Base-by-base conservation (phyloP, 2,888 invertebrate genomes). In the Acanthococcus lagerstroemiae region DNA sequence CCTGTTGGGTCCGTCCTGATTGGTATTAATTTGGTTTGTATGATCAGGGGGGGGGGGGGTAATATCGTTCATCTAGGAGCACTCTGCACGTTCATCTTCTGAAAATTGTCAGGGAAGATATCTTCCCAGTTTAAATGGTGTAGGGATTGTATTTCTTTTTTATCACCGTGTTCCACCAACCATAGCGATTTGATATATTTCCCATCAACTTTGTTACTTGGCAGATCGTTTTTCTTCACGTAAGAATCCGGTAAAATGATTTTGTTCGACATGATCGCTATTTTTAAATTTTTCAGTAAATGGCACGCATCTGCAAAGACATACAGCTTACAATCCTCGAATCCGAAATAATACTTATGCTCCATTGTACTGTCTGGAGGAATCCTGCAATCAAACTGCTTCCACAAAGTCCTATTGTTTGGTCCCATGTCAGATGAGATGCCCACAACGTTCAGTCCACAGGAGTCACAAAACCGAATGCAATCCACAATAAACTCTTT, bases 41-140 rank as follows among this genome's bases (percentile, higher is more conserved):
- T n/a, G n/a, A n/a, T n/a, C n/a, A n/a, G n/a, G n/a, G n/a, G n/a
- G n/a, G n/a, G n/a, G n/a, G n/a, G n/a, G n/a, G n/a, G n/a, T n/a
- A n/a, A n/a, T n/a, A n/a, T n/a, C n/a, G n/a, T n/a, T n/a, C n/a
- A n/a, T n/a, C n/a, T n/a, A n/a, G n/a, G n/a, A n/a, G n/a, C n/a
- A n/a, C n/a, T n/a, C n/a, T n/a, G n/a, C n/a, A 57, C 44, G 9
- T 57, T 57, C 44, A 57, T 57, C 24, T 57, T 61, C 7, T 50
- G 21, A 61, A 61, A 61, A 46, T 61, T 50, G 4, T 15, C 17
- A 0, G 52, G 52, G 24, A 15, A 27, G 5, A 63, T 52, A 63
- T 52, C 50, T 60, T 55, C 12, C 26, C 65, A 37, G 9, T 44
- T 69, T 55, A 52, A 67, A 37, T 37, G 37, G 37, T 37, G 37